Conservation (phyloP, 2,797 vertebrate genomes). For the Gallinago stenura region DNA sequence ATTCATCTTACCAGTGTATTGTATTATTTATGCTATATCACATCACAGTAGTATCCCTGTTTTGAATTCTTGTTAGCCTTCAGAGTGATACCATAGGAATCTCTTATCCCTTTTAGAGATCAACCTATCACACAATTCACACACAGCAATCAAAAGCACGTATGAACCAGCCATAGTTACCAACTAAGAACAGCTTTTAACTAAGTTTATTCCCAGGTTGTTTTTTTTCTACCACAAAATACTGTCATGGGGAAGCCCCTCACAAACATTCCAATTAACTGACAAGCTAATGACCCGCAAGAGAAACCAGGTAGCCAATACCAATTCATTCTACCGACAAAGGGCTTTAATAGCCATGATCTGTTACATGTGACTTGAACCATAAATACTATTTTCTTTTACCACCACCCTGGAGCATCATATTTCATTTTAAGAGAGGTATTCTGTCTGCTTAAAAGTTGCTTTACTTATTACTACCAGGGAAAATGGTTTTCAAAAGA, state of each 20-base stretch:
- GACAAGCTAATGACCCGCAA: slow-evolving; percentile 13
- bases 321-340: background rate
- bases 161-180: fast-evolving
- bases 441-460: slow-evolving; percentile 34
- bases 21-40: background rate
- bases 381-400: slow-evolving; percentile 45
- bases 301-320: slow-evolving; percentile 19
- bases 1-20: background rate
- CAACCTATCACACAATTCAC: background rate
- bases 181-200: background rate
- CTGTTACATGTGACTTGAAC: slow-evolving; percentile 30
- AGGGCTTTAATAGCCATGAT: slow-evolving; percentile 14
- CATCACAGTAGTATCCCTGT: background rate
- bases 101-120: background rate
- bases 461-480: background rate
- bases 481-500: background rate
- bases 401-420: slow-evolving; percentile 17
- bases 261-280: slow-evolving; percentile 33
- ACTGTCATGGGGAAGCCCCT: background rate
- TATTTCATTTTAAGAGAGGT: slow-evolving; percentile 36
- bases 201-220: background rate
- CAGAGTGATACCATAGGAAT: background rate
- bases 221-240: background rate
- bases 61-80: background rate
- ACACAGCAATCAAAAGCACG: background rate